Conservation (phyloP, 2,797 vertebrate genomes). For the Chromis chromis region DNA sequence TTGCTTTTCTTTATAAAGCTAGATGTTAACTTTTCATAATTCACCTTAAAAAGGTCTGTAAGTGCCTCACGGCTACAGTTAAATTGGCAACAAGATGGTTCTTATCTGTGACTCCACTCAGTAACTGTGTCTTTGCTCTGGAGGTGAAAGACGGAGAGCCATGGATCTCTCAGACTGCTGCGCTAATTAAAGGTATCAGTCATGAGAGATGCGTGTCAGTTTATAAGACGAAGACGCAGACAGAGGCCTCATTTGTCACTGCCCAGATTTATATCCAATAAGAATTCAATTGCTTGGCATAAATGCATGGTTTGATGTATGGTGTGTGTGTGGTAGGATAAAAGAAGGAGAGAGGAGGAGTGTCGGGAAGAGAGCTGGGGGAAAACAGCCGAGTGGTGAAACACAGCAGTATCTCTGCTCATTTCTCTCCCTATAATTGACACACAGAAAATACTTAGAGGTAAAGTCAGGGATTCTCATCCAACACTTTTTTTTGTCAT, state of each 20-base stretch:
- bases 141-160: slow-evolving; percentile 63
- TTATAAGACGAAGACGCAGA: slow-evolving; percentile 60
- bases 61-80: slow-evolving; percentile 20
- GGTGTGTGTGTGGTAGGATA: slow-evolving; percentile 8
- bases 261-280: slow-evolving; percentile 80
- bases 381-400: slow-evolving; percentile 40
- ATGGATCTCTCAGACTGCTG: slow-evolving; percentile 61
- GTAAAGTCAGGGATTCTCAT: too few relatives aligned
- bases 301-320: slow-evolving; percentile 79
- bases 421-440: slow-evolving; percentile 3
- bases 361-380: slow-evolving; percentile 27
- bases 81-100: slow-evolving; percentile 51
- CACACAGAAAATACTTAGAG: slow-evolving; percentile 9
- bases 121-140: slow-evolving; percentile 50
- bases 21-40: slow-evolving; percentile 24
- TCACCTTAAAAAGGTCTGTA: slow-evolving; percentile 23
- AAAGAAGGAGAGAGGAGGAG: slow-evolving; percentile 7
- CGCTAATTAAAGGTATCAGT: slow-evolving; percentile 82
- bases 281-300: slow-evolving; percentile 82
- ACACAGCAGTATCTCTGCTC: slow-evolving; percentile 25
- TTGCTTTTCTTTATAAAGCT: slow-evolving; percentile 12
- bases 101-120: slow-evolving; percentile 49
- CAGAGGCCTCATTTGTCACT: slow-evolving; percentile 74
- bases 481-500: too few relatives aligned
- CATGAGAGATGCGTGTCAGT: slow-evolving; percentile 74